Base-by-base conservation (phyloP, 1,140 invertebrate species). In the Meloidogyne hapla region DNA sequence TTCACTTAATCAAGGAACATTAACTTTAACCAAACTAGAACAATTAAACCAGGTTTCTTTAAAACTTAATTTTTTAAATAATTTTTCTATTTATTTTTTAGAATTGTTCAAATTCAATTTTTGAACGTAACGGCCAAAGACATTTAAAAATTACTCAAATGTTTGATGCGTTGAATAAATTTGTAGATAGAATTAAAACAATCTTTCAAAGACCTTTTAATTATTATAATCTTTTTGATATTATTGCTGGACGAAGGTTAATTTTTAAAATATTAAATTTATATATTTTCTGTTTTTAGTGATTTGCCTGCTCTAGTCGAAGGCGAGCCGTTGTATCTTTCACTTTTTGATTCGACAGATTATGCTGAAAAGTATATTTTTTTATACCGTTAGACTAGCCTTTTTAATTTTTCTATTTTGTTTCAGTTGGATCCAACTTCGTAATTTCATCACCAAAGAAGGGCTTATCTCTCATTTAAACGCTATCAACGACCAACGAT, bases 251-350 rank as follows among this genome's bases (percentile, higher is more conserved):
- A 21, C 2, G 70, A 73, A 73, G 70, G 70, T 62, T 18, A 10
- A 13, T 25, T 61, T 71, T 28, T 56, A 15, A 61, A 18, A 28
- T 62, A 21, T 25, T 21, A 5, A 18, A 8, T 18, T 25, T 45
- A 72, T 25, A 23, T 12, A 9, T 70, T 42, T 26, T 72, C 42
- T 33, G n/a, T 40, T 71, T 48, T 25, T 15, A 73, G 70, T 61
- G 77, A 78, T 79, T 73, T 78, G 40, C 76, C 77, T 3, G 75
- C 78, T 33, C 21, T 78, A 63, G 56, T 79, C 15, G 77, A 78
- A n/a, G 77, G 77, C 13, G 77, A 78, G 1, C 23, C 40, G 0
- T 38, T 78, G 28, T 66, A 79, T 26, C 42, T 78, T 28, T 25
- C 45, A 21, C 77, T 78, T 56, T 78, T 78, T 48, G 78, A 33